Conservation (phyloP, 2,113 vertebrate genomes). For the Uria aalge region DNA sequence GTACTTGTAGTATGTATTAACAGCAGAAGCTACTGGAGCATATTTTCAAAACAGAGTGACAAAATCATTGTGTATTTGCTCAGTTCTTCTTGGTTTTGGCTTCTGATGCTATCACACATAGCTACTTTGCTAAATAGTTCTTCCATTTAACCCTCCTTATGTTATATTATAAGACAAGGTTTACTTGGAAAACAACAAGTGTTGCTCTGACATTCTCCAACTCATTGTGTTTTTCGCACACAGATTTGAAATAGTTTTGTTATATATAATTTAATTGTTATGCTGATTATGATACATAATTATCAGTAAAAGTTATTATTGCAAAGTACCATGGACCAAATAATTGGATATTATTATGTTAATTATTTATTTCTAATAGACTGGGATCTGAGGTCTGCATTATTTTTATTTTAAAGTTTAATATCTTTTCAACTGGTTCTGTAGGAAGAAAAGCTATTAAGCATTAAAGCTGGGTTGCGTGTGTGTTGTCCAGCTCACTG, state of each 20-base stretch:
- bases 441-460: background rate
- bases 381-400: background rate
- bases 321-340: background rate
- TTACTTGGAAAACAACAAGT: background rate
- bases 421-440: background rate
- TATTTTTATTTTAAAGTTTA: background rate
- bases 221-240: background rate
- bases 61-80: background rate
- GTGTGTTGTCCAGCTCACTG: background rate
- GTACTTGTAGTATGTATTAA: background rate
- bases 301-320: background rate
- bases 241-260: background rate
- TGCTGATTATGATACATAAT: background rate
- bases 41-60: background rate
- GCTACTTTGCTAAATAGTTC: background rate
- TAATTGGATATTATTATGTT: background rate
- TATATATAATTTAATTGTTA: background rate
- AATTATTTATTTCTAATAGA: background rate
- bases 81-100: background rate
- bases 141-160: background rate
- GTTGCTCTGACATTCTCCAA: background rate
- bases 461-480: background rate
- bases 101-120: background rate
- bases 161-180: background rate
- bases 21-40: background rate